phyloP scores from a whole-genome alignment of 1,140 invertebrate species.

The Radopholus similis region DNA sequence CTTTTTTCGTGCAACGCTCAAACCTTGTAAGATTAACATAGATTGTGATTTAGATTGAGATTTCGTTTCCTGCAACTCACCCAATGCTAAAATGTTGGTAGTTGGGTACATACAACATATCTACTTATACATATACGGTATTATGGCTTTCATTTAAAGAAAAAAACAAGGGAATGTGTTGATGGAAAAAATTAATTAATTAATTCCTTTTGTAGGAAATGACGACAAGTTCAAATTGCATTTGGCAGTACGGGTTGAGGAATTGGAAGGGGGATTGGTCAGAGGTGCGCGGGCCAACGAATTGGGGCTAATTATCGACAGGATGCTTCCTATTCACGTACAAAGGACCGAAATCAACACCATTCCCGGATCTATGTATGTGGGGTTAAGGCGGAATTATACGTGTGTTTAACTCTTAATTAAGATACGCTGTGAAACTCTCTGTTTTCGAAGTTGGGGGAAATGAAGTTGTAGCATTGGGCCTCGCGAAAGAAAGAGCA shows the following conservation, averaged over 20 bases:
- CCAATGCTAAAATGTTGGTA: background rate
- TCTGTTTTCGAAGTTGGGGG: too few relatives aligned
- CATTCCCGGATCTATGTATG: constrained; percentile 9
- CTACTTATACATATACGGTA: background rate
- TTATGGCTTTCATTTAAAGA: background rate
- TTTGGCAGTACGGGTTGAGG: constrained; percentile 5
- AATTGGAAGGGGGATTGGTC: constrained; percentile 4
- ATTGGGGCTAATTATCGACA: constrained; percentile 9
- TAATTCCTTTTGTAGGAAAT: background rate
- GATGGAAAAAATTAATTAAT: background rate
- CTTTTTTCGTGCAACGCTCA: too few relatives aligned
- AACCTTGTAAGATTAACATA: too few relatives aligned
- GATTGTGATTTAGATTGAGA: too few relatives aligned
- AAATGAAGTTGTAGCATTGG: too few relatives aligned
- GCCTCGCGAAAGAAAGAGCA: too few relatives aligned
- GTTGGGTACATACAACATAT: background rate
- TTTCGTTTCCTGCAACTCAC: too few relatives aligned
- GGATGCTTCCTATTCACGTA: constrained; percentile 5
- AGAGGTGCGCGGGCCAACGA: constrained; percentile 2
- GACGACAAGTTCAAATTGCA: constrained; percentile 13
- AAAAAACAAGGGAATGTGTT: background rate
- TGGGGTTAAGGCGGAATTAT: too few relatives aligned
- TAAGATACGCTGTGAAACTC: too few relatives aligned
- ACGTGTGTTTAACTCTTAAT: too few relatives aligned
- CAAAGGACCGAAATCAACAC: background rate